These are phyloP conservation scores for Parapristionchus giblindavisi DNA, from an alignment of 2,888 invertebrate species.

Conservation along the genomic window DNA sequence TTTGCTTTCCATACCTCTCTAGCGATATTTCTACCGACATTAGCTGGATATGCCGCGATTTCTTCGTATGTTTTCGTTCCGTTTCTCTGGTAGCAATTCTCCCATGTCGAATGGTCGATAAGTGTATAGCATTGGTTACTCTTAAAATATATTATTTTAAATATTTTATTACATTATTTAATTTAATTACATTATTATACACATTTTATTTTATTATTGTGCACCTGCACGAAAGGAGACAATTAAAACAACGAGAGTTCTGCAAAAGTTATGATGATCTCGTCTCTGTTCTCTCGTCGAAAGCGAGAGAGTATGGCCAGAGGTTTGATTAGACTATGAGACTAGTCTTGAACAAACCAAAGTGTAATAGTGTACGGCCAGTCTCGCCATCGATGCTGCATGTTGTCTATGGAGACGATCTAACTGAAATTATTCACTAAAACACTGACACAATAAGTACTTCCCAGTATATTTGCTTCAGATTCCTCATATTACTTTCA, in stretches of 20 bases:
- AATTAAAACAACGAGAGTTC: background rate
- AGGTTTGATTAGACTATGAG: too few species aligned
- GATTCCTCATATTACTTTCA: too few species aligned
- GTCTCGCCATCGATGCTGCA: background rate
- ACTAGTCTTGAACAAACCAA: too few species aligned
- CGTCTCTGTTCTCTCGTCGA: too few species aligned
- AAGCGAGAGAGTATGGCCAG: background rate
- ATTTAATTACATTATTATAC: too few species aligned
- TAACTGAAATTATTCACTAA: conserved; percentile 5
- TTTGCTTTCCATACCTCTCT: conserved; percentile 16
- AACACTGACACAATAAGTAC: too few species aligned
- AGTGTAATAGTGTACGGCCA: conserved; percentile 18
- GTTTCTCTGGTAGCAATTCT: too few species aligned
- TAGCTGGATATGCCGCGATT: conserved; percentile 34
- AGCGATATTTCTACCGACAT: conserved; percentile 33
- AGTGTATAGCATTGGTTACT: conserved; percentile 11
- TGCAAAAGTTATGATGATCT: background rate
- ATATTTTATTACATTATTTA: too few species aligned
- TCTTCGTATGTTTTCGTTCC: too few species aligned
- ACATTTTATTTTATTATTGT: background rate
- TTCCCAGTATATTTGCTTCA: too few species aligned
- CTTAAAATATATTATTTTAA: too few species aligned
- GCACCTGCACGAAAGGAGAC: background rate
- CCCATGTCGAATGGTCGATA: conserved; percentile 1
- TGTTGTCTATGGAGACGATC: background rate